A percentile compares a stretch with the other conserved stretches of the same genome.
These are phyloP conservation scores for Synanthedon vespiformis DNA, from an alignment of 2,888 invertebrate species.

Conservation along the genomic window DNA sequence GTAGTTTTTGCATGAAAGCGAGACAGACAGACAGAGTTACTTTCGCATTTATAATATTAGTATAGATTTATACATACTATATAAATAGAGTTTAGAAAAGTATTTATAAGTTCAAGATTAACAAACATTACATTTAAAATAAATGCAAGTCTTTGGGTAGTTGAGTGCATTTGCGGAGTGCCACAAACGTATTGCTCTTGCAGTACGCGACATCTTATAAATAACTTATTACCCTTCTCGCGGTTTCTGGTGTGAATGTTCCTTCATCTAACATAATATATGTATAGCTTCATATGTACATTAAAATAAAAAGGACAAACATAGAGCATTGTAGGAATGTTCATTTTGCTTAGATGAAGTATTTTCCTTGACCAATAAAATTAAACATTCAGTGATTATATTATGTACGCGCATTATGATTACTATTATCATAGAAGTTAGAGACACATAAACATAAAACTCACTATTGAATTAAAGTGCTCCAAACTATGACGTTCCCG, in stretches of 20 bases:
- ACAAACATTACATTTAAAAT: background rate
- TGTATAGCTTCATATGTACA: background rate
- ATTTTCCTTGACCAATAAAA: no score
- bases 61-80: no score
- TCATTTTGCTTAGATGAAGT: background rate
- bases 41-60: no score
- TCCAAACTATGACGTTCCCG: slow-evolving; percentile 53
- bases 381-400: no score
- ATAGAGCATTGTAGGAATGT: no score
- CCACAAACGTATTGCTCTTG: slow-evolving; percentile 9
- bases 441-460: slow-evolving; percentile 45
- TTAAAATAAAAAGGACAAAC: no score
- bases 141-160: background rate
- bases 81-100: no score
- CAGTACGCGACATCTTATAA: slow-evolving; percentile 32
- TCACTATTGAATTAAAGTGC: slow-evolving; percentile 66
- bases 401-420: no score
- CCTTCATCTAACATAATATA: slow-evolving; percentile 8
- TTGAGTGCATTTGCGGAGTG: background rate
- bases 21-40: no score
- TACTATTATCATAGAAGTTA: background rate
- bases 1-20: no score
- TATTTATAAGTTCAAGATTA: background rate
- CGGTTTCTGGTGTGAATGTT: slow-evolving; percentile 8
- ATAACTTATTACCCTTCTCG: slow-evolving; percentile 37